Base-by-base conservation (phyloP, 1,140 invertebrate genomes). In the Zaprionus camerounensis region DNA sequence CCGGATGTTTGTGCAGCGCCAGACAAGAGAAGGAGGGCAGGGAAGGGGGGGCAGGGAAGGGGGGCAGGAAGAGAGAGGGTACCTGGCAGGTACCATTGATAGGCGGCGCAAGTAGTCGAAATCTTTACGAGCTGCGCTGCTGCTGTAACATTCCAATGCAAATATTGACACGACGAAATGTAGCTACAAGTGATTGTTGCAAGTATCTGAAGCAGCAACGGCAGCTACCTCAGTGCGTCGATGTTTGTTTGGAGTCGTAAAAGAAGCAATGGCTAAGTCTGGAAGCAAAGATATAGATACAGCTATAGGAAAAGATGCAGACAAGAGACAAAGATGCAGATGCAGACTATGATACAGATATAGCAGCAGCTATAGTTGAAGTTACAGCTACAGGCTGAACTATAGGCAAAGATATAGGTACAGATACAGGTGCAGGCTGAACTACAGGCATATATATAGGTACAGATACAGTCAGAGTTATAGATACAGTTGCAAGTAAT, bases 241-340 rank as follows among this genome's bases (percentile, higher is more conserved):
- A 56, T 70, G 83, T 87, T 86, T 85, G 55, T 70, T 86, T 87
- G 69, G 80, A 74, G 80, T 80, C 80, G 61, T 87, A 87, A 86
- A 86, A 12, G 28, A 57, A 26, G 13, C 7, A 17, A n/a, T n/a
- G n/a, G n/a, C n/a, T 5, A 17, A 38, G 57, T 2, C 7, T 31
- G 31, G 31, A 0, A 31, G 31, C 31, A 34, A 34, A 34, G 41
- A 7, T n/a, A n/a, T 6, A n/a, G 41, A 44, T n/a, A 44, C 5
- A 44, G 4, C 4, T 15, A 38, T 3, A 38, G 36, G 9, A 34
- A 11, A 1, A 9, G 9, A 34, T 11, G 0, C 9, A 38, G 12
- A 38, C 13, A 1, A 38, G 1, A 38, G 36, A 38, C 12, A 2
- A 38, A 38, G 13, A 1, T 26, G 28, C 49, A 68, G 44, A 36